These are phyloP conservation scores for Drosophila eugracilis DNA, from an alignment of 1,140 invertebrate genomes.

Conservation along the genomic window DNA sequence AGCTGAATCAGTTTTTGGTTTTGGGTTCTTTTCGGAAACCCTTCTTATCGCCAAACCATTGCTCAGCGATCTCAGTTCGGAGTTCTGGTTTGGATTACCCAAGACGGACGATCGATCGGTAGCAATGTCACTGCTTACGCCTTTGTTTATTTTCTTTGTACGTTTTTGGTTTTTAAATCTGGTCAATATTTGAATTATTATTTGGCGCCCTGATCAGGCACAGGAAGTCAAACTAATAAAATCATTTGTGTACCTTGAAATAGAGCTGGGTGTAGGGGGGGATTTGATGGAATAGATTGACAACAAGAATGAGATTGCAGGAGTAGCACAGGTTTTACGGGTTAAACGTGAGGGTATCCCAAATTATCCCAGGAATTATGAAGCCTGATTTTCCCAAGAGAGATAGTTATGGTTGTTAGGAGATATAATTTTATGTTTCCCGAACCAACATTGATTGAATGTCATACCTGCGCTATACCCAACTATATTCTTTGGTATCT, in stretches of 20 bases:
- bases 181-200: slow-evolving; percentile 63
- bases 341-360: slow-evolving; percentile 42
- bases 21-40: slow-evolving; percentile 14
- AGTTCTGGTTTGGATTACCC: slow-evolving; percentile 64
- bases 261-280: slow-evolving; percentile 1
- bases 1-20: slow-evolving; percentile 60
- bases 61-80: slow-evolving; percentile 53
- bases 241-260: slow-evolving; percentile 13
- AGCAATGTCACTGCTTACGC: slow-evolving; percentile 61
- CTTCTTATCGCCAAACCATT: slow-evolving; percentile 36
- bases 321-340: slow-evolving; percentile 46
- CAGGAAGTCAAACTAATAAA: slow-evolving; percentile 69
- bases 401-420: slow-evolving; percentile 7
- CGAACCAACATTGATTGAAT: slow-evolving; percentile 22
- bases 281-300: slow-evolving; percentile 28
- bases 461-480: slow-evolving; percentile 1
- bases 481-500: background rate
- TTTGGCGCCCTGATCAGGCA: slow-evolving; percentile 55
- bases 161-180: slow-evolving; percentile 22
- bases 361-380: slow-evolving; percentile 27
- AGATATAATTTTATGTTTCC: slow-evolving; percentile 6
- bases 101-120: slow-evolving; percentile 57
- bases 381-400: slow-evolving; percentile 4
- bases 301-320: background rate
- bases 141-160: slow-evolving; percentile 65